Evolutionary conservation across 2,113 vertebrate species (phyloP), one percentile per base, ranked within the genome.

Genomic region (Engystomops pustulosus): DNA sequence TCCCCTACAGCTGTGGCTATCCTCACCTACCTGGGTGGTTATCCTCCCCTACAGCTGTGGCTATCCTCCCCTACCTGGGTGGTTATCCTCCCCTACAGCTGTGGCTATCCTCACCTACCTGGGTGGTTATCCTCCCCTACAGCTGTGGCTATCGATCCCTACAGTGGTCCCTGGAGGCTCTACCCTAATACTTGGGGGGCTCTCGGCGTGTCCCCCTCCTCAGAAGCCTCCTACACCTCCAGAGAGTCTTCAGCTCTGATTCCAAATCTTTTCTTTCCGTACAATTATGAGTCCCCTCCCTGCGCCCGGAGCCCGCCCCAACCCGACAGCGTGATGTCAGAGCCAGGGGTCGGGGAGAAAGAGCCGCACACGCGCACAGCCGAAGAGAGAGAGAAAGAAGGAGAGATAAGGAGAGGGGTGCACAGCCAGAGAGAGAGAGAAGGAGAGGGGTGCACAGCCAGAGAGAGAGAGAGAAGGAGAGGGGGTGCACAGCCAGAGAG

Each of bases 281-380:
- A 86, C 70, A 87, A 76, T 72, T 85, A n/a, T 81, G 86, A n/a
- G n/a, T 75, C 74, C 79, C 49, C 81, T 71, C 70, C 72, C 68
- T 6, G 49, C 32, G 70, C 55, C 49, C 58, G 32, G 36, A 27
- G 20, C 36, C 84, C 75, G 38, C 74, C 79, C 75, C 85, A 25
- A 86, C 89, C 87, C 86, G 88, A 87, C 89, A 87, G n/a, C 23
- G 88, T 90, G 90, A 90, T 90, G 91, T 90, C 91, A 92, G 89
- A 86, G 86, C 89, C 85, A 90, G 91, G 90, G 91, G 86, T 83
- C 17, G 88, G 84, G 68, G 44, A 71, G 86, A 90, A 92, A 92
- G 84, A 89, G 86, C 86, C 83, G 71, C 65, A 79, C 78, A 85
- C 49, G 84, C 82, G 86, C 88, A 88, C 83, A 83, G 85, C 87